Evolutionary conservation across 2,888 invertebrate genomes (phyloP).

Genomic region (Coelogynopora nodosa): DNA sequence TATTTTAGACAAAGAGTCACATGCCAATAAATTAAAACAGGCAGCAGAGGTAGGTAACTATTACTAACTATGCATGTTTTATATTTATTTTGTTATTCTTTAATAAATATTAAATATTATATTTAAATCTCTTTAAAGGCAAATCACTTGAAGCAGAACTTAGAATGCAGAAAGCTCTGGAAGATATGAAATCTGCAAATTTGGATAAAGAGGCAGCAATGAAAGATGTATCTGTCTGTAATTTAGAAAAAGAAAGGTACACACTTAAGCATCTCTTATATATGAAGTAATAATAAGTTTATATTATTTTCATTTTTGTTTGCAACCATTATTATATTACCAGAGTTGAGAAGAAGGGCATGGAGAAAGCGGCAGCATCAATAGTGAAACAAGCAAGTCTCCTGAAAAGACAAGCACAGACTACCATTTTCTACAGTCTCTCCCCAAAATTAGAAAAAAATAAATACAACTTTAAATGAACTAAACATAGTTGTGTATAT

Average conservation of each 20-base stretch:
- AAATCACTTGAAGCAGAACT: not conserved
- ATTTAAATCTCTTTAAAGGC: too few relatives aligned
- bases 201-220: not conserved
- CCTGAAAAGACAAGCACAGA: not conserved
- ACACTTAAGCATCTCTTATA: not conserved
- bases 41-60: not conserved
- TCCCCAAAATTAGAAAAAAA: conserved; percentile 8
- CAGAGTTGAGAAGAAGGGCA: not conserved
- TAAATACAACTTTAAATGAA: not conserved
- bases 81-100: not conserved
- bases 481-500: not conserved
- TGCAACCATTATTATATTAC: not conserved
- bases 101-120: not conserved
- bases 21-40: not conserved
- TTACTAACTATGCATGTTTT: not conserved
- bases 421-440: not conserved
- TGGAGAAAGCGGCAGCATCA: conserved; percentile 16
- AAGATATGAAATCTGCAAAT: not conserved
- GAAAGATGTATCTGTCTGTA: not conserved
- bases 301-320: not conserved
- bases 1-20: not conserved
- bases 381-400: not conserved
- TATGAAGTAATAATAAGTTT: not conserved
- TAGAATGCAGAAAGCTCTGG: not conserved
- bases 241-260: not conserved